Evolutionary conservation across 2,797 vertebrate species (phyloP).

Genomic region (Premnoplex brunnescens): DNA sequence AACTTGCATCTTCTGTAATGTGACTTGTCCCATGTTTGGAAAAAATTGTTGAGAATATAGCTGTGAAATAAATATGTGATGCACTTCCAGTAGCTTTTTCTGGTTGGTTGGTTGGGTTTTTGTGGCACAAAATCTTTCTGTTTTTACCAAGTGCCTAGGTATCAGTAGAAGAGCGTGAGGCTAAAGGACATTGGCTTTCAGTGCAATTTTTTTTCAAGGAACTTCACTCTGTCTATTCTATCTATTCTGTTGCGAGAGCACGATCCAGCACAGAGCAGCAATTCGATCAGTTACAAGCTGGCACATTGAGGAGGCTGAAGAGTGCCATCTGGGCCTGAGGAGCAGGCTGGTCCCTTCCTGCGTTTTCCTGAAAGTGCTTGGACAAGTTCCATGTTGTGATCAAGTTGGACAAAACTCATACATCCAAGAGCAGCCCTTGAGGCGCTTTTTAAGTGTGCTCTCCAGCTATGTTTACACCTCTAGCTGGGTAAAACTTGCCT

Average conservation of each 20-base stretch:
- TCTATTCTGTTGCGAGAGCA: background rate
- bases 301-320: fast-evolving
- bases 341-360: background rate
- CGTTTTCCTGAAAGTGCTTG: background rate
- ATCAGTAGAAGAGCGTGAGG: background rate
- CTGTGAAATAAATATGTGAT: background rate
- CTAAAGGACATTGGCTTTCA: fast-evolving
- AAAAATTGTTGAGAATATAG: background rate
- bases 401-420: background rate
- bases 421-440: background rate
- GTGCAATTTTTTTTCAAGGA: background rate
- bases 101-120: background rate
- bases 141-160: background rate
- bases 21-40: background rate
- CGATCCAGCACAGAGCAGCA: background rate
- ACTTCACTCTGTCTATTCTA: background rate
- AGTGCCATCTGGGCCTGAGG: background rate
- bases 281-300: background rate
- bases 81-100: background rate
- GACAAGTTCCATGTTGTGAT: background rate
- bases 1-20: background rate
- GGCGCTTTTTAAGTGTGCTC: background rate
- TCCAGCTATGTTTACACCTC: background rate
- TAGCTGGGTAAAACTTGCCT: background rate
- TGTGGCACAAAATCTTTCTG: background rate